Evolutionary conservation across 2,113 vertebrate species (phyloP).

Genomic region (Hydrolagus affinis): DNA sequence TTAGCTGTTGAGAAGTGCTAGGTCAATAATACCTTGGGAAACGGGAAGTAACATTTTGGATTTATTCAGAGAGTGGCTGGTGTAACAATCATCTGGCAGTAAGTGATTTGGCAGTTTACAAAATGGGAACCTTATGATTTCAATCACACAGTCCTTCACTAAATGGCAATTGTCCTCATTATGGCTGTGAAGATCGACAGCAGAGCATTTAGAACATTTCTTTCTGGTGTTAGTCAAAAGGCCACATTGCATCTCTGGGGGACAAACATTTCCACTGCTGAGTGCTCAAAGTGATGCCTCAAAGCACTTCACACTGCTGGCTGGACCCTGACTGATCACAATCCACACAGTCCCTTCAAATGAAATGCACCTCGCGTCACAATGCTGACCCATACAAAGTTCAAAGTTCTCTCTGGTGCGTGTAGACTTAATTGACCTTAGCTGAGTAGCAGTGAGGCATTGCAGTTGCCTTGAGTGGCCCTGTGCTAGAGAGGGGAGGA

Average conservation of each 20-base stretch:
- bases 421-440: not conserved
- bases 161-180: constrained; percentile 21
- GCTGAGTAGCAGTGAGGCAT: not conserved
- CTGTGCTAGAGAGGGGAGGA: not conserved
- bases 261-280: not conserved
- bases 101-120: constrained; percentile 31
- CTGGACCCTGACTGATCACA: too few relatives aligned
- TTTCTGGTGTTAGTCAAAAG: not conserved
- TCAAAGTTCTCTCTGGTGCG: not conserved
- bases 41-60: constrained; percentile 30
- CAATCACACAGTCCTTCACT: constrained; percentile 15
- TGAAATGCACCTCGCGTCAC: not conserved
- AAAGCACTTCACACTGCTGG: too few relatives aligned
- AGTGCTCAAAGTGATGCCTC: too few relatives aligned
- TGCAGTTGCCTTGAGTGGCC: not conserved
- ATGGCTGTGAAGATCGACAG: not conserved
- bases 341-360: not conserved
- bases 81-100: constrained; percentile 27
- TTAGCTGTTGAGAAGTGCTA: constrained; percentile 18
- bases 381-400: not conserved
- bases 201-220: not conserved
- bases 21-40: constrained; percentile 27
- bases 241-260: not conserved
- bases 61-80: constrained; percentile 27
- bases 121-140: constrained; percentile 12